Base-by-base conservation (phyloP, 2,113 vertebrate species). In the Dipodomys spectabilis region DNA sequence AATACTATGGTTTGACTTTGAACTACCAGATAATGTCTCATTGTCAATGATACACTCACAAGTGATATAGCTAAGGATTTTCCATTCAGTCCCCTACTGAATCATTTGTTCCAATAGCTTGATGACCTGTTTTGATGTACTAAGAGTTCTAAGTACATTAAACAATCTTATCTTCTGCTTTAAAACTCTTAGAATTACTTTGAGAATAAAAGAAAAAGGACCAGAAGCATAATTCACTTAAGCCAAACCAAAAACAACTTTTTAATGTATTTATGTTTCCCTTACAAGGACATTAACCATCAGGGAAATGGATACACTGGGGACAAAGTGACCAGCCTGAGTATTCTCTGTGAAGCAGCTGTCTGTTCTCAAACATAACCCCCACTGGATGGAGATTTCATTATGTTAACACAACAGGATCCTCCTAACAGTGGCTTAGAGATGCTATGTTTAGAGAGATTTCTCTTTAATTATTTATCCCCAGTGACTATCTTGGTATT, bases 131-230 rank as follows among this genome's bases (percentile, higher is more conserved):
- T 91, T 77, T 82, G 9, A 53, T 53, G 49, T 82, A 44, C 60
- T 45, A 27, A 44, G n/a, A 30, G 22, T 79, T 82, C 71, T 75
- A 27, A 75, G 25, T 10, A 32, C 6, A 82, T 81, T 35, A 87
- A 77, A 80, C 18, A 71, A 60, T 81, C 67, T 57, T 86, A 11
- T 49, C 2, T 72, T 85, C 90, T 77, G 74, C 83, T 92, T 85
- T 69, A 64, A 88, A 93, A 35, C 20, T 39, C 62, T 91, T 64
- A 64, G 74, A 82, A 80, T 32, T 27, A 79, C 67, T 90, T 90
- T 64, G n/a, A 13, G 49, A 79, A 86, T 28, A 77, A 83, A 53
- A 96, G 9, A 90, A 44, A 86, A 77, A 81, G 86, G 39, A 77
- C 1, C 15, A 57, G 53, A 80, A 6, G 3, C 18, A 32, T 25